phyloP scores from a whole-genome alignment of 2,113 vertebrate species.

The Chascanopsetta lugubris region DNA sequence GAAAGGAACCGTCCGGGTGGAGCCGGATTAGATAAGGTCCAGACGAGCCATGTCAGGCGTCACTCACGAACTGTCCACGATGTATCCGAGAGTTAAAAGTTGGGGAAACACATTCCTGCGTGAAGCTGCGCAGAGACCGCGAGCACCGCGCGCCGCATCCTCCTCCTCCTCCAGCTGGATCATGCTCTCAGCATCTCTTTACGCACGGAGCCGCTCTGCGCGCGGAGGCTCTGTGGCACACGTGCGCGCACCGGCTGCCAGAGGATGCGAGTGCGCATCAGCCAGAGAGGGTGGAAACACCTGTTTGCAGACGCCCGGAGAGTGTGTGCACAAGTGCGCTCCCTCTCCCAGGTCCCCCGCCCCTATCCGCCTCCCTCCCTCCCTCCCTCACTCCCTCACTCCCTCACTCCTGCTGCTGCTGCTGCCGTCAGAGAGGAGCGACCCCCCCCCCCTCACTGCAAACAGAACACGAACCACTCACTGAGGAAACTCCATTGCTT shows the following conservation, averaged over 20 bases:
- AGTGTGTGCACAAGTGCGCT: constrained; percentile 14
- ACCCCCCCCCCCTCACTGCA: background rate
- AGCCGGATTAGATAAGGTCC: constrained; percentile 48
- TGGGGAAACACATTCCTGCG: constrained; percentile 38
- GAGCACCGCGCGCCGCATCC: constrained; percentile 24
- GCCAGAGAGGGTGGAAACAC: constrained; percentile 71
- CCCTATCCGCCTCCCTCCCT: constrained; percentile 10
- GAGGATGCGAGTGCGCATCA: constrained; percentile 23
- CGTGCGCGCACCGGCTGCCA: constrained; percentile 37
- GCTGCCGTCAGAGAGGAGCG: constrained; percentile 1
- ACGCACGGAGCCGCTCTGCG: constrained; percentile 18
- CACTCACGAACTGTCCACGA: constrained; percentile 41
- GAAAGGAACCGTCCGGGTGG: constrained; percentile 28
- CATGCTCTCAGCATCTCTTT: constrained; percentile 50
- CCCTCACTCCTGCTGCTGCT: constrained; percentile 21
- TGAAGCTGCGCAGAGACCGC: constrained; percentile 39
- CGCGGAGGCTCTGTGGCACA: constrained; percentile 43
- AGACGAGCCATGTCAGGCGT: constrained; percentile 24
- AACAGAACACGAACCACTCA: constrained; percentile 1
- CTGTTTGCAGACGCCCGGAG: constrained; percentile 72
- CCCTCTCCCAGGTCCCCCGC: background rate
- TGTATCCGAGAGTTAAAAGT: constrained; percentile 41
- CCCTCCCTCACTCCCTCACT: background rate
- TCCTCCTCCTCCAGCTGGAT: constrained; percentile 39
- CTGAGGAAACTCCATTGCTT: constrained; percentile 21